Conservation (phyloP, 2,797 vertebrate genomes). For the Sebastes flavidus region DNA sequence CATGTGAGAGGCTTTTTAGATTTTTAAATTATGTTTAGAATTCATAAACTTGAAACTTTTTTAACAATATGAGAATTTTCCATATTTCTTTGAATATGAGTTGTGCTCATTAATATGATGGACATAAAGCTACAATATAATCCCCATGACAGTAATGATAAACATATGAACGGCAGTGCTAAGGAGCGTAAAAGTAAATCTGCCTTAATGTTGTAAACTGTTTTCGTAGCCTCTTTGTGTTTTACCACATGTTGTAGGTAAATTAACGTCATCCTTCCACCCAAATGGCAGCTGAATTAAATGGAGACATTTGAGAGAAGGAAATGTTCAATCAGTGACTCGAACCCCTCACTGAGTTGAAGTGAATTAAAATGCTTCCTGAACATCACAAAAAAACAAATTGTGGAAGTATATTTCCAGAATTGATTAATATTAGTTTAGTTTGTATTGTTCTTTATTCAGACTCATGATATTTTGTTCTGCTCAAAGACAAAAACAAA, state of each 20-base stretch:
- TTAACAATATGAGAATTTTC: background rate
- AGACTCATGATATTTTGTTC: constrained; percentile 1
- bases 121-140: background rate
- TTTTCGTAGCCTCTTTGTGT: background rate
- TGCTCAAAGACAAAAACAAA: constrained; percentile 36
- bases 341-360: background rate
- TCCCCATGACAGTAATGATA: background rate
- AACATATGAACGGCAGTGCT: background rate
- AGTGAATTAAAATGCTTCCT: constrained; percentile 3
- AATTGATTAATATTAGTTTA: constrained; percentile 28
- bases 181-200: background rate
- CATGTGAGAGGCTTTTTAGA: background rate
- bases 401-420: background rate
- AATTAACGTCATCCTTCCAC: background rate
- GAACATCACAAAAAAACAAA: background rate
- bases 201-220: background rate
- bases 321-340: background rate
- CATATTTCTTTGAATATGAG: background rate
- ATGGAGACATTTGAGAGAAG: background rate
- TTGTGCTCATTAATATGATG: background rate
- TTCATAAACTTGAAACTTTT: background rate
- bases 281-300: background rate
- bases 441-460: background rate
- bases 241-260: background rate
- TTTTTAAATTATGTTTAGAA: background rate